Conservation (phyloP, 2,888 invertebrate species). For the Zaprionus lineosus region DNA sequence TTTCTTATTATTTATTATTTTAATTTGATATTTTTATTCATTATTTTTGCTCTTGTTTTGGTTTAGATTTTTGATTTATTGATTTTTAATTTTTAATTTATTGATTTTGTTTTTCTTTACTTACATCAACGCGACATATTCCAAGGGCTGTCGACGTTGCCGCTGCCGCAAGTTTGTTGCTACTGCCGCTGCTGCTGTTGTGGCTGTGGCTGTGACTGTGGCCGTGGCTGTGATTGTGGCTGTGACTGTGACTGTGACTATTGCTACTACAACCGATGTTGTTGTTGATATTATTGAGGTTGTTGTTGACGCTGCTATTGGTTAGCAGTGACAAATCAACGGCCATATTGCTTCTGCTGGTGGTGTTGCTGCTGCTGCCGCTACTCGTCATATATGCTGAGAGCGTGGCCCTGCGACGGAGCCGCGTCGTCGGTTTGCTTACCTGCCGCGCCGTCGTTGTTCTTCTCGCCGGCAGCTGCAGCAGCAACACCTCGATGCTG, state of each 20-base stretch:
- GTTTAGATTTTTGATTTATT: background rate
- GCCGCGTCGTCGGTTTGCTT: slow-evolving; percentile 42
- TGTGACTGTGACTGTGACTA: slow-evolving; percentile 9
- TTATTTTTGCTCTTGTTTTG: background rate
- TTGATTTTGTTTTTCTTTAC: slow-evolving; percentile 43
- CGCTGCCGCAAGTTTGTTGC: slow-evolving; percentile 36
- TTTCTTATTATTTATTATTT: slow-evolving; percentile 1
- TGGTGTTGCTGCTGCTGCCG: slow-evolving; percentile 24
- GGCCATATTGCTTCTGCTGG: slow-evolving; percentile 72
- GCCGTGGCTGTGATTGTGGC: slow-evolving; percentile 6
- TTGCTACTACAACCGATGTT: slow-evolving; percentile 13
- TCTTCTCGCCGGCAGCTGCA: slow-evolving; percentile 18
- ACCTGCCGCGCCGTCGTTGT: slow-evolving; percentile 25
- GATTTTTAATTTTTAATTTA: background rate
- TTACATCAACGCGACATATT: slow-evolving; percentile 81
- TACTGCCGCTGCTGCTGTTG: slow-evolving; percentile 16
- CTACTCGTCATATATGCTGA: slow-evolving; percentile 58
- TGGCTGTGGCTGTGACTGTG: slow-evolving; percentile 9
- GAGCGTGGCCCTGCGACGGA: slow-evolving; percentile 32
- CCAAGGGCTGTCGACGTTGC: slow-evolving; percentile 69
- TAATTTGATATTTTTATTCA: background rate
- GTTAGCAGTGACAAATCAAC: slow-evolving; percentile 72
- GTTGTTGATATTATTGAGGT: slow-evolving; percentile 35
- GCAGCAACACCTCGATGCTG: slow-evolving; percentile 50
- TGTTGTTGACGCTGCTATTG: slow-evolving; percentile 39